Evolutionary conservation across 2,888 invertebrate species (phyloP), one percentile per base, ranked within the genome.

Genomic region (Eristalis tenax): DNA sequence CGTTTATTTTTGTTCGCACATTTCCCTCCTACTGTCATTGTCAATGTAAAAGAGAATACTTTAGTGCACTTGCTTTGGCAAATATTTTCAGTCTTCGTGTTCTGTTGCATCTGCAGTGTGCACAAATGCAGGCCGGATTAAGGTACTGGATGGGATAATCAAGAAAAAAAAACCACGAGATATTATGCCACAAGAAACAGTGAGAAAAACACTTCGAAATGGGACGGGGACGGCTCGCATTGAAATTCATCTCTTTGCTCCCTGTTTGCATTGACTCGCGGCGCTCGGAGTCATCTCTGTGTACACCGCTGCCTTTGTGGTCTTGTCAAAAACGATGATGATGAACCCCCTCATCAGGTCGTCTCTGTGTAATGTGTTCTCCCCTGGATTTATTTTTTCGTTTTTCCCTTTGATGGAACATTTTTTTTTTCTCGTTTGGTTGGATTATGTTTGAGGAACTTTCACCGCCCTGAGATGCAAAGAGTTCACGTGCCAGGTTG

Each of bases 261-360:
- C 23, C 56, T 61, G 43, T 61, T 43, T 61, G 68, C 50, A 68
- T 68, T 76, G 15, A 18, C 66, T 59, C 22, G 57, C 43, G 75
- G 75, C 40, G 28, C 8, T 28, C 2, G 0, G n/a, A 18, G 6
- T 18, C 40, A 38, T 59, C 38, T 6, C 32, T 32, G 6, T 38
- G 3, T 5, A 18, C 64, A 1, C 38, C 4, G 22, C n/a, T 11
- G 56, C 38, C 18, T 57, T 18, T 57, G 57, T 57, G 38, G 38
- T 38, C 15, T 18, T 65, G 75, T 40, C 26, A 57, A 59, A 75
- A 66, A 73, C n/a, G 26, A 28, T 40, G 40, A 26, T 1, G 26
- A 59, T 6, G 32, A 32, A 32, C 11, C 13, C 26, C 26, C 26
- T 50, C 63, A 73, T 50, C 50, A 50, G 18, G 18, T 50, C 50